Conservation (phyloP, 2,113 vertebrate genomes). For the Grallaria varia region DNA sequence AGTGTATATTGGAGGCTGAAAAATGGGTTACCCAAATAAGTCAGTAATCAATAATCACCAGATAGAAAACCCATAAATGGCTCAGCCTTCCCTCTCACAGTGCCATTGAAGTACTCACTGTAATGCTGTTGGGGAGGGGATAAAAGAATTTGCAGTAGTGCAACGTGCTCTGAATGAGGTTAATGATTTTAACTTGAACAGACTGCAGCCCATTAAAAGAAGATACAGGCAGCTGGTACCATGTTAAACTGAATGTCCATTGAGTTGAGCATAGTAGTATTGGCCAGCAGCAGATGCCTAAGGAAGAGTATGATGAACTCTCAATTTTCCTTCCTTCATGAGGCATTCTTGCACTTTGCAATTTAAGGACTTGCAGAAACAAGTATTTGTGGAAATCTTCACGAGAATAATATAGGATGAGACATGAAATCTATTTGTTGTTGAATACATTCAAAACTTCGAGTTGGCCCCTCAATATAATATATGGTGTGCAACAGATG, state of each 20-base stretch:
- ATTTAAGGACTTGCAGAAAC: neutral
- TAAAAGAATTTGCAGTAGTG: neutral
- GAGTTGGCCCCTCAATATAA: neutral
- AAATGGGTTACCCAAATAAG: neutral
- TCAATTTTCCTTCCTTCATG: neutral
- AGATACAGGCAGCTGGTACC: neutral
- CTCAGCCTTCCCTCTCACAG: neutral
- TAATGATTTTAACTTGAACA: neutral
- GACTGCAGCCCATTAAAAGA: neutral
- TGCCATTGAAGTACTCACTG: neutral
- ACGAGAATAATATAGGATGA: neutral
- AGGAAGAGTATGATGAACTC: neutral
- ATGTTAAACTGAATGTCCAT: neutral
- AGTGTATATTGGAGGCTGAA: neutral
- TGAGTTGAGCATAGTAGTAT: rapidly evolving
- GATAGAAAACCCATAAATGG: neutral
- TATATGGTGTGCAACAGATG: neutral
- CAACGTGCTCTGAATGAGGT: neutral
- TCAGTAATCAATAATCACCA: neutral
- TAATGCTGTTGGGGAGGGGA: neutral
- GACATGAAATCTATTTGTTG: neutral
- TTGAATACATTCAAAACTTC: neutral
- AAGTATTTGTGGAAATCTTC: neutral
- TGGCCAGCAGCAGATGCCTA: neutral
- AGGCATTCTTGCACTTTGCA: neutral